Evolutionary conservation across 2,113 vertebrate genomes (phyloP), one percentile per base, ranked within the genome.

Genomic region (Castor canadensis): DNA sequence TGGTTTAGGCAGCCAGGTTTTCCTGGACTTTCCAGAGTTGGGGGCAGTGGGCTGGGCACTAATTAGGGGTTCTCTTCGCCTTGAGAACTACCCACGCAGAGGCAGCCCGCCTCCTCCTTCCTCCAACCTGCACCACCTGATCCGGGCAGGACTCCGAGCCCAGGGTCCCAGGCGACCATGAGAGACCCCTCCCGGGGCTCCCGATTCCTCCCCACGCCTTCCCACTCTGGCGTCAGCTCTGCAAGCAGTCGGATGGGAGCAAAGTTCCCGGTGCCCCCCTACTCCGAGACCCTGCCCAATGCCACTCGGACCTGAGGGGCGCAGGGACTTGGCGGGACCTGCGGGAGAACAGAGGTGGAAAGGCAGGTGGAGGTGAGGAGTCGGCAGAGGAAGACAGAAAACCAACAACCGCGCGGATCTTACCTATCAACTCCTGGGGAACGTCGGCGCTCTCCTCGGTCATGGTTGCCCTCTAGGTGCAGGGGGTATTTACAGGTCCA

Each of bases 391-490:
- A 90, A 10, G 52, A 47, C 17, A 92, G 32, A 40, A 75, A 87
- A 71, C 30, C 54, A 32, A 38, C 73, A 35, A 26, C 43, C 32
- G 45, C 81, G 35, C 67, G 40, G 43, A 2, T 28, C 99, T 99
- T 98, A 99, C 99, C 99, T 96, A 99, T 98, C 89, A 99, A 98
- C 98, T 99, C 99, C 97, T 98, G 98, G 91, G 99, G 99, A 28
- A 99, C 98, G 96, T 99, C 99, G 83, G 99, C 98, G 98, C 98
- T 98, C 87, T 99, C 99, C 92, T 99, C 99, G 86, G 98, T 98
- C 99, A 99, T 99, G 97, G 98, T 98, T 89, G 95, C 97, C 88
- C 96, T 93, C 64, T 62, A 89, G 89, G 96, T 24, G 98, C 87
- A 7, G 79, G 88, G 87, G 75, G 19, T 22, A 58, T 6, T n/a